phyloP scores from a whole-genome alignment of 2,113 vertebrate genomes.

The Antechinus flavipes region DNA sequence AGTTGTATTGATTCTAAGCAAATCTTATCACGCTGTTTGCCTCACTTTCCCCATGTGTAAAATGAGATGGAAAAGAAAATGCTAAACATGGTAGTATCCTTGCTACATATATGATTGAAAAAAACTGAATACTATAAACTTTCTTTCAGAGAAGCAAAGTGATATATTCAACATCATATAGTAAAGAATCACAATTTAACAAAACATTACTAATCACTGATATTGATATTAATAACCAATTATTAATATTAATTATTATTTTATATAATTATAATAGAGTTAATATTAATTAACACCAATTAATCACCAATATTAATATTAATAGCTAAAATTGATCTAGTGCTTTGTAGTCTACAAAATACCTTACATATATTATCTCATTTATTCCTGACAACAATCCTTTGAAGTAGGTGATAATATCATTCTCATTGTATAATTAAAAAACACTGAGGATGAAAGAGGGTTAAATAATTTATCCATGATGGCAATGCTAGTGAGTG shows the following conservation, averaged over 20 bases:
- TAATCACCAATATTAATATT: not conserved
- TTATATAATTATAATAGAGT: too few species aligned
- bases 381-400: not conserved
- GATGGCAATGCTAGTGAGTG: not conserved
- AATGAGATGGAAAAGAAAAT: not conserved
- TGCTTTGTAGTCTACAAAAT: not conserved
- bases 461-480: not conserved
- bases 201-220: not conserved
- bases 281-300: too few species aligned
- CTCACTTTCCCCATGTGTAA: not conserved
- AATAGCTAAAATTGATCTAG: not conserved
- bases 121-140: not conserved
- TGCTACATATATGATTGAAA: not conserved
- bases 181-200: not conserved
- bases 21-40: not conserved
- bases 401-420: not conserved
- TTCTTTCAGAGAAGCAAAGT: not conserved
- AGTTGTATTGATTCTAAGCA: not conserved
- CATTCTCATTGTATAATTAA: not conserved
- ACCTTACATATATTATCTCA: not conserved
- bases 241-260: too few species aligned
- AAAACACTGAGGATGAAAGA: not conserved
- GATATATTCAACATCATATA: not conserved
- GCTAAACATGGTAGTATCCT: not conserved
- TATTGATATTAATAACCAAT: not conserved